Conservation (phyloP, 2,113 vertebrate genomes). For the Chloropsis cyanopogon region DNA sequence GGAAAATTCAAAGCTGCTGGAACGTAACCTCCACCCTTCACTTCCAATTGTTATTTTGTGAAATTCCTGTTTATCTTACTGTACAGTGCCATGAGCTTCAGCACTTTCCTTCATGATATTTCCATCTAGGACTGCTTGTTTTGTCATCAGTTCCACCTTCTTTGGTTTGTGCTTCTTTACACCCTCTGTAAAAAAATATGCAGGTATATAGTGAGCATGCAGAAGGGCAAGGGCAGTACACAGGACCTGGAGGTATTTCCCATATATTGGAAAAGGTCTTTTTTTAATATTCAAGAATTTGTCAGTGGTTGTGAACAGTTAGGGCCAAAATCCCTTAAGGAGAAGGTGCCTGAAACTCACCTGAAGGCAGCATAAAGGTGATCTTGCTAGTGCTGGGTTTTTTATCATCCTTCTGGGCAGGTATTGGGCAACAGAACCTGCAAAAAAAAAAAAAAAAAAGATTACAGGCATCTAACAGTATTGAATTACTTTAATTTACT, state of each 20-base stretch:
- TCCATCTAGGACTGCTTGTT: conserved; percentile 84
- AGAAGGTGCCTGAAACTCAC: conserved; percentile 44
- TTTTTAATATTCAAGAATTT: not conserved
- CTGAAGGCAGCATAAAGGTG: conserved; percentile 66
- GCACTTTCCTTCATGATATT: conserved; percentile 82
- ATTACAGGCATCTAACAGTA: not conserved
- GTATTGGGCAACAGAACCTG: conserved; percentile 66
- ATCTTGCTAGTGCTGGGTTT: conserved; percentile 71
- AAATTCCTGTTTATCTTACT: conserved; percentile 79
- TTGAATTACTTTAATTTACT: not conserved
- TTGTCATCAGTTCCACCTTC: conserved; percentile 82
- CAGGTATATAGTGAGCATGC: not conserved
- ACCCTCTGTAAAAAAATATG: conserved; percentile 55
- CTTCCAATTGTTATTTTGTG: not conserved
- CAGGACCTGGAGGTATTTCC: not conserved
- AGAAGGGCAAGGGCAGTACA: not conserved
- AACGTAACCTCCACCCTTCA: not conserved
- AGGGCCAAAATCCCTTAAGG: not conserved
- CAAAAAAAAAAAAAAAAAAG: not conserved
- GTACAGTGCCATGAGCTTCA: conserved; percentile 87
- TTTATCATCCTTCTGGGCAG: conserved; percentile 63
- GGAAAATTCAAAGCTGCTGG: not conserved
- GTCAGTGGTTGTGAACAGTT: not conserved
- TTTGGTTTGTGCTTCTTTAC: conserved; percentile 64
- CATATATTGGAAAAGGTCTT: not conserved